A percentile compares a stretch with the other conserved stretches of the same genome.
Conservation (phyloP, 2,113 vertebrate genomes). For the Hyaena hyaena region DNA sequence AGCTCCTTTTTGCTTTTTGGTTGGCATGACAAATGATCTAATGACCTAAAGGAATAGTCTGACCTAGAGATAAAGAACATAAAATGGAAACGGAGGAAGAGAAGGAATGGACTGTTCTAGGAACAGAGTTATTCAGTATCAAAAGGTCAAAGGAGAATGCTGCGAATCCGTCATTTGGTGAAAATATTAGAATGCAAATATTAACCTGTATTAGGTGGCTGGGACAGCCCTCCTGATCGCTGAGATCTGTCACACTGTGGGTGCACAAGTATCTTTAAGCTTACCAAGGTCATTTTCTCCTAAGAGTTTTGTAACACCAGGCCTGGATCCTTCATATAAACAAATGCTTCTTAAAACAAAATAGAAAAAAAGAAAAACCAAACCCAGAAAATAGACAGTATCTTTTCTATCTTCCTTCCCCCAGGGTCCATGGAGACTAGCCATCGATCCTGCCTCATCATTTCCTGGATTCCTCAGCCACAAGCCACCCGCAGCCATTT, state of each 20-base stretch:
- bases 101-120: background rate
- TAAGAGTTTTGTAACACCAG: background rate
- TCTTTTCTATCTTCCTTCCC: background rate
- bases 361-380: too few relatives aligned
- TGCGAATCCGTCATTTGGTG: background rate
- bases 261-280: background rate
- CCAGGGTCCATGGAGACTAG: background rate
- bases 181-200: background rate
- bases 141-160: background rate
- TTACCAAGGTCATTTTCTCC: background rate
- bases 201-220: too few relatives aligned
- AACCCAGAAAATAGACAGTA: background rate
- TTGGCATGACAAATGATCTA: background rate
- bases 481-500: background rate
- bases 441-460: background rate
- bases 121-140: background rate
- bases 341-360: background rate
- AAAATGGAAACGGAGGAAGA: background rate
- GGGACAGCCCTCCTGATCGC: background rate
- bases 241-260: background rate
- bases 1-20: background rate
- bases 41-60: background rate
- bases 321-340: background rate
- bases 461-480: background rate
- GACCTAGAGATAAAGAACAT: background rate